Base-by-base conservation (phyloP, 2,113 vertebrate genomes). In the Sus scrofa region DNA sequence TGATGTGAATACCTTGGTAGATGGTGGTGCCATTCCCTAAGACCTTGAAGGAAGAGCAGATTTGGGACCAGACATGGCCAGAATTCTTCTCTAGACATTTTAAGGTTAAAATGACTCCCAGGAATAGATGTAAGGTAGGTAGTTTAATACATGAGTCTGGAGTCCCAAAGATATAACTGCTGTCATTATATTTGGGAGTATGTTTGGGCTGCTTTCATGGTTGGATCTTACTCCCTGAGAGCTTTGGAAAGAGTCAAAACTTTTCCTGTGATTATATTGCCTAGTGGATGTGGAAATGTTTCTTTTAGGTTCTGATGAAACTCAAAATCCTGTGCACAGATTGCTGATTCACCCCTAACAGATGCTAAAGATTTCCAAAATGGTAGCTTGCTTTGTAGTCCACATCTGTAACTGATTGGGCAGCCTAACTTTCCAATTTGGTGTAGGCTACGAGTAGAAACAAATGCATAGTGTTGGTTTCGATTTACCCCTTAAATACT, bases 361-460 rank as follows among this genome's bases (percentile, higher is more conserved):
- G 60, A 82, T 82, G 92, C 89, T 63, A 92, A 63, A 85, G 56
- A 81, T 95, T 90, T 86, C 67, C 96, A 87, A 78, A 81, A 81
- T 89, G 89, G 90, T 85, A 87, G 81, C 79, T 93, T 60, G 14
- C 81, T 94, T 83, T 81, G 70, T 84, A 88, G 78, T 82, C 44
- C 90, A 85, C 94, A 96, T 95, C 94, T 95, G 92, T 85, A 92
- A 87, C 87, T 87, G 92, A 96, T 81, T 30, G 95, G 60, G 39
- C 68, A 86, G 34, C 63, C 62, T 65, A 68, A 26, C 87, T 92
- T 95, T 97, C 84, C 90, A 32, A 18, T 62, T 71, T 67, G 30
- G 20, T 84, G 30, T 90, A 89, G 92, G 65, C 87, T 90, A 27
- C n/a, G 67, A 87, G 32, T 74, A 94, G 96, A 93, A 84, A 87